Evolutionary conservation across 2,113 vertebrate genomes (phyloP), one percentile per base, ranked within the genome.

Genomic region (Thalassarche chlororhynchos): DNA sequence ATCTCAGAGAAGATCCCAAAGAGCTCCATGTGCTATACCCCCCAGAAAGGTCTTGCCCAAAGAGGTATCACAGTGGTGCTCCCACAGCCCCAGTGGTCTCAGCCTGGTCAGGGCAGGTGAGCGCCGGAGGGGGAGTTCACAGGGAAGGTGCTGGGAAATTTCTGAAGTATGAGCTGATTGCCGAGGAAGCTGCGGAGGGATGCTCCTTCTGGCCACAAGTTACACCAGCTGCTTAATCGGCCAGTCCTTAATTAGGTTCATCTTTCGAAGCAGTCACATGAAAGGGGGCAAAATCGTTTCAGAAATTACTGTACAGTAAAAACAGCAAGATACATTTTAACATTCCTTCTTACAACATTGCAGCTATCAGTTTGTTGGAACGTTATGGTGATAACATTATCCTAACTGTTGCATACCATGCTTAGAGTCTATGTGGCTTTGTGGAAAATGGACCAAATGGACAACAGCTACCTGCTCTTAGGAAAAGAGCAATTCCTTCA

Each of bases 111-210:
- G n/a, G 25, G 52, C 42, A 76, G 32, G 17, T 14, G 47, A 49
- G 14, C 1, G 0, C 31, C 2, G 0, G 47, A 25, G 51, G 25
- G 5, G 4, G 12, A 58, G 5, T 49, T 82, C 29, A 19, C 5
- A n/a, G n/a, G 55, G 57, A 88, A 86, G 12, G 8, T 60, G 19
- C 3, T 83, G 32, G 66, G n/a, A 72, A 58, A 46, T 40, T 60
- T 51, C 47, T 46, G 26, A 77, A 69, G 9, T 36, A 49, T 3
- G 25, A 66, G 21, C 4, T 62, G 55, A 70, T 31, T 65, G 28
- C 36, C 46, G 34, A 52, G 46, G 34, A 84, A 87, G 40, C 28
- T 78, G 34, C 1, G 0, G 46, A 49, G 15, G 24, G 38, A 34
- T 84, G 57, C 15, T 91, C 9, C 52, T 71, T 61, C 55, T 54